These are phyloP conservation scores for Alouatta palliata DNA, from an alignment of 2,113 vertebrate genomes.

Conservation along the genomic window DNA sequence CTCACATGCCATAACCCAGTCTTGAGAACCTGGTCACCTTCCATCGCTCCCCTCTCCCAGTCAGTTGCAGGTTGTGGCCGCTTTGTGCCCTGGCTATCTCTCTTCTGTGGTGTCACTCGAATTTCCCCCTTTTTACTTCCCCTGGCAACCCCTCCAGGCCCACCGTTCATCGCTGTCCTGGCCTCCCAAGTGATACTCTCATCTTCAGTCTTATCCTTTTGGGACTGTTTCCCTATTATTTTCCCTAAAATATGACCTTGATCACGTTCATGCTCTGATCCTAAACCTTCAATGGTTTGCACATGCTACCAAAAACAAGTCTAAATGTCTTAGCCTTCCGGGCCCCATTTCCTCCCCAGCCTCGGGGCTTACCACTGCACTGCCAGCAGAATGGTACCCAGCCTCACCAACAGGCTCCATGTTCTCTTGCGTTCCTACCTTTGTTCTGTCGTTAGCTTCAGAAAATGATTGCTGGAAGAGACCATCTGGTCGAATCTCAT, in stretches of 20 bases:
- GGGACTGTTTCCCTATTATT: background rate
- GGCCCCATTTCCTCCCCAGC: background rate
- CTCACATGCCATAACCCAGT: background rate
- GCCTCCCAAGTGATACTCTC: background rate
- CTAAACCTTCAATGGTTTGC: background rate
- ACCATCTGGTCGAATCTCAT: background rate
- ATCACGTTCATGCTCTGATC: background rate
- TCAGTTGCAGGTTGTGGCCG: background rate
- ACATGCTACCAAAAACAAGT: background rate
- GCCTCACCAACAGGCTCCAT: background rate
- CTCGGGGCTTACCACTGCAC: fast-evolving
- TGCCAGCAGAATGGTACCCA: too few relatives aligned
- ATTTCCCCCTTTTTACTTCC: background rate
- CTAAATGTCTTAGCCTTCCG: background rate
- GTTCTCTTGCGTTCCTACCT: background rate
- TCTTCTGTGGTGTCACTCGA: background rate
- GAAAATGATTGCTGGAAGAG: background rate
- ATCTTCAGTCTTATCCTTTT: background rate
- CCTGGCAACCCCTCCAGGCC: background rate
- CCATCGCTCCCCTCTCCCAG: background rate
- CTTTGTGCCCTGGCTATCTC: background rate
- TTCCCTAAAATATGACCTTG: background rate
- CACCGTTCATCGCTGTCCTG: background rate
- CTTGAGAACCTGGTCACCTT: background rate
- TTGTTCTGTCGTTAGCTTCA: background rate